Conservation (phyloP, 2,888 invertebrate genomes). For the Nasonia oneida region DNA sequence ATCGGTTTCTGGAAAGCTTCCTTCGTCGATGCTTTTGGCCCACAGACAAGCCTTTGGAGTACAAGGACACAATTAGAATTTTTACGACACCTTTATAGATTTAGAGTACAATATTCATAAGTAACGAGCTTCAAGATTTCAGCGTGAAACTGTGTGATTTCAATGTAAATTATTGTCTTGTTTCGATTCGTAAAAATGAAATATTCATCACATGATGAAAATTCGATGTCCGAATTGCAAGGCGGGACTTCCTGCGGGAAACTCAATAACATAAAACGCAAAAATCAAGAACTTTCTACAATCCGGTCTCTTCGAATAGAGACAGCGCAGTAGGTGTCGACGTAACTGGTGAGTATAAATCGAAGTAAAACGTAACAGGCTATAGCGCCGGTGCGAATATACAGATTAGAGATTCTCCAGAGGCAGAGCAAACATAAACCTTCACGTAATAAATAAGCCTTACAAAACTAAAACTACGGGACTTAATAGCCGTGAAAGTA, state of each 20-base stretch:
- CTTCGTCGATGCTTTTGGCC: no score
- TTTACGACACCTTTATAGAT: background rate
- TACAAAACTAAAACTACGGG: slow-evolving; percentile 33
- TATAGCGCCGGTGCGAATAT: background rate
- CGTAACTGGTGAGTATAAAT: background rate
- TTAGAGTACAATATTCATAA: no score
- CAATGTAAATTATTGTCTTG: background rate
- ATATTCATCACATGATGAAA: background rate
- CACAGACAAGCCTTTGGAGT: no score
- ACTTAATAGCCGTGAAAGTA: slow-evolving; percentile 42
- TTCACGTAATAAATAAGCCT: slow-evolving; percentile 53
- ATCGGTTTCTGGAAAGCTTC: no score
- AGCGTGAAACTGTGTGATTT: background rate
- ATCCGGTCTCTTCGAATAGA: background rate
- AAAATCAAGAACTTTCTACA: background rate
- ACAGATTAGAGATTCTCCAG: slow-evolving; percentile 44
- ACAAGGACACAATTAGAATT: background rate
- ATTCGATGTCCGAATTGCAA: no score
- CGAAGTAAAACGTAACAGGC: slow-evolving; percentile 6
- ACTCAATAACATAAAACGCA: no score
- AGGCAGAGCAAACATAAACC: slow-evolving; percentile 28
- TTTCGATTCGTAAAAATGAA: background rate
- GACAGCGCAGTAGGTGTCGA: background rate
- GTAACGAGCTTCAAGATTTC: background rate
- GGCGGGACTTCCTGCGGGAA: no score